Base-by-base conservation (phyloP, 1,140 invertebrate species). In the Zaprionus ornatus region DNA sequence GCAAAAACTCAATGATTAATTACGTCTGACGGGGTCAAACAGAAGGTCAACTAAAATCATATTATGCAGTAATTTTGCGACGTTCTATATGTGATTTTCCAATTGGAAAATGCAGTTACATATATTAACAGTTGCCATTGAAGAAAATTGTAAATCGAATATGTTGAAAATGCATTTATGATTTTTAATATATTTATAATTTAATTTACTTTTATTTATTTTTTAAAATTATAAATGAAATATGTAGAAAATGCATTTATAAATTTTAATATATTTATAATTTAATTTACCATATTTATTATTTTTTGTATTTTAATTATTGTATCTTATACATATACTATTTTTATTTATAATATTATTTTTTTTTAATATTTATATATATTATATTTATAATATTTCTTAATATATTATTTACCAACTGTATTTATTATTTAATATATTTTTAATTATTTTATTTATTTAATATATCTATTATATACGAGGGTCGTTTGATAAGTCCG, bases 1-100 rank as follows among this genome's bases (percentile, higher is more conserved):
- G 79, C 69, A 61, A 84, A 80, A 59, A 32, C 74, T 75, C 65
- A 61, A 88, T 90, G 85, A 90, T 90, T 90, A 90, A 90, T 90
- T 90, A 80, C 85, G 82, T 82, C 73, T 73, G 82, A 55, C 64
- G 52, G 12, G 59, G 62, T 59, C 50, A 40, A 50, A 48, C 10
- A 19, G 57, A 57, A 61, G 50, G 37, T 25, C 55, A 66, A 59
- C 64, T 66, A 45, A 56, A 35, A 32, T 25, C 65, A 68, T 56
- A 67, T 45, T 32, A 57, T 35, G 29, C n/a, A 35, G 23, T 56
- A 32, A 48, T 19, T 48, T 13, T 40, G 37, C 9, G 37, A 40
- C 15, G 37, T n/a, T 40, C 15, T 40, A 15, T 15, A 40, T n/a
- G 15, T 5, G 37, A 32, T 40, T 40, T 40, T n/a, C 1, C 0